Percentiles rank a stretch among this genome's conserved stretches.
These are phyloP conservation scores for Diabrotica undecimpunctata DNA, from an alignment of 1,140 invertebrate genomes.

Conservation along the genomic window DNA sequence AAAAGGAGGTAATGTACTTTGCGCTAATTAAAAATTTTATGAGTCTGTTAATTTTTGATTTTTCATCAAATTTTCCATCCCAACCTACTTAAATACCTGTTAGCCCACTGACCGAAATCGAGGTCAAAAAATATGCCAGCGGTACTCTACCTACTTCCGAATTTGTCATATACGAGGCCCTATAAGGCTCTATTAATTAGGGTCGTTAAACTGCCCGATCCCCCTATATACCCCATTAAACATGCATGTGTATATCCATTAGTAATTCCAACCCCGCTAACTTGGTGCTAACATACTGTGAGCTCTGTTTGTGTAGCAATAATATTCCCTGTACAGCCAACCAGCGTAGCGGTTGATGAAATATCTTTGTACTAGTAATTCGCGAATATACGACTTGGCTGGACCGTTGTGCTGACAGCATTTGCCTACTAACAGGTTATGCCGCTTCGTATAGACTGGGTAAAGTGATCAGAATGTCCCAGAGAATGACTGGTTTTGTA, in stretches of 20 bases:
- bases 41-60: too few relatives aligned
- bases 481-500: neutral
- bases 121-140: neutral
- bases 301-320: slow-evolving; percentile 2
- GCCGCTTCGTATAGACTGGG: neutral
- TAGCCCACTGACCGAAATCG: neutral
- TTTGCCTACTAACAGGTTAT: slow-evolving; percentile 2
- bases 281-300: slow-evolving; percentile 1
- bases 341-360: neutral
- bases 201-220: slow-evolving; percentile 1
- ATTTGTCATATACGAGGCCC: neutral
- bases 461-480: neutral
- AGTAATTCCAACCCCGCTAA: slow-evolving; percentile 1
- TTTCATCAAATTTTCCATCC: too few relatives aligned
- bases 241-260: slow-evolving; percentile 2
- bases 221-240: slow-evolving; percentile 1
- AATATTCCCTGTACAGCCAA: neutral
- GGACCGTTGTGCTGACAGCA: neutral
- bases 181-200: slow-evolving; percentile 1
- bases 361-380: neutral
- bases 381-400: neutral
- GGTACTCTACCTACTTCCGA: neutral
- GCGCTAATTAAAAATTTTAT: too few relatives aligned
- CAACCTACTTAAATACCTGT: neutral
- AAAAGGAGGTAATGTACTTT: too few relatives aligned